phyloP scores from a whole-genome alignment of 2,888 invertebrate genomes.

The Lepidochrysops patricia region DNA sequence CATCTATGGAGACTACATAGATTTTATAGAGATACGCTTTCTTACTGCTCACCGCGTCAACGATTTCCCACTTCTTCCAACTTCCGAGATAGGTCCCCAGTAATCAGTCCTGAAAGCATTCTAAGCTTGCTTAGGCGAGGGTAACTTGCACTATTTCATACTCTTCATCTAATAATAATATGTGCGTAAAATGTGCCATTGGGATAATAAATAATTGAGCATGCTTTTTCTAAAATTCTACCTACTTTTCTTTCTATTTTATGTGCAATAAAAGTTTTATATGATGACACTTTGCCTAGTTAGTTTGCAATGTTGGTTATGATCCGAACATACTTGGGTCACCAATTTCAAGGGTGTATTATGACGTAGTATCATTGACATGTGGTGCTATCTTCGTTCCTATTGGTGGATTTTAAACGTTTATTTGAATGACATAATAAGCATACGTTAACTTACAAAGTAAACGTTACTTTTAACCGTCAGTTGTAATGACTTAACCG shows the following conservation, averaged over 20 bases:
- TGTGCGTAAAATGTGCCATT: no score
- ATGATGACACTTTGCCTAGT: neutral
- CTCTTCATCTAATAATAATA: no score
- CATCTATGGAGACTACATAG: no score
- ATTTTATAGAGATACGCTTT: no score
- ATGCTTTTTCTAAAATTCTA: no score
- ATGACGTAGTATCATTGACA: constrained; percentile 1
- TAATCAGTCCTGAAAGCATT: no score
- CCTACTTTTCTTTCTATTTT: neutral
- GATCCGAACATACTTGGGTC: neutral
- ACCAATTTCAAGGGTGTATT: neutral
- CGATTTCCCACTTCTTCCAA: no score
- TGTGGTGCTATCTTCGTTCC: neutral
- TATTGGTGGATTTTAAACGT: neutral
- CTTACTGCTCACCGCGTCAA: no score
- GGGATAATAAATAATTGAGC: no score
- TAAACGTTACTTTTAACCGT: neutral
- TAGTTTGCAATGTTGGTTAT: neutral
- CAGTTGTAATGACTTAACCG: neutral
- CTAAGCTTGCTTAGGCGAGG: no score
- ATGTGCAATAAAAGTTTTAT: neutral
- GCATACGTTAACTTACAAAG: neutral
- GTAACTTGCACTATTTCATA: no score
- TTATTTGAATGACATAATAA: neutral
- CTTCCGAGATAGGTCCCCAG: no score